These are phyloP conservation scores for Hystrix brachyura DNA, from an alignment of 2,113 vertebrate genomes.

Conservation along the genomic window DNA sequence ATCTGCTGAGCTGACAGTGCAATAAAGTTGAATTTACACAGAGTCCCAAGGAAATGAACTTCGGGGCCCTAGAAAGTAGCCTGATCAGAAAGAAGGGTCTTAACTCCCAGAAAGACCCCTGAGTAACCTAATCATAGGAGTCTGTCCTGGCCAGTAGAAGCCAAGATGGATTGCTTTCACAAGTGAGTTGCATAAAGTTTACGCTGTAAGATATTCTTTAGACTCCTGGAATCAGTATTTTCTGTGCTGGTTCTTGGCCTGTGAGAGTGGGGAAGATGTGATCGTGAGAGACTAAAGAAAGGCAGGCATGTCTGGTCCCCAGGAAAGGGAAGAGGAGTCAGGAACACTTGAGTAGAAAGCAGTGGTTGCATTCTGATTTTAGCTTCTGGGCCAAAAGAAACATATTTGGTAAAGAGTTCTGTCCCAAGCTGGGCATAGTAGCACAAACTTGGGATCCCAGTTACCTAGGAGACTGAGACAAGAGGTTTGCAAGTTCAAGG, in stretches of 20 bases:
- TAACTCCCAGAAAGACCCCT: not conserved
- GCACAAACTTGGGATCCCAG: not conserved
- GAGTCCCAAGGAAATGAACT: not conserved
- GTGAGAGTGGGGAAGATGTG: not conserved
- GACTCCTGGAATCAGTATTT: not conserved
- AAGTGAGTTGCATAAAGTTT: not conserved
- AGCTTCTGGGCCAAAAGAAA: not conserved
- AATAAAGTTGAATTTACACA: conserved; percentile 38
- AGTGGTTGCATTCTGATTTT: not conserved
- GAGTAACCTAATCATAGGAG: not conserved
- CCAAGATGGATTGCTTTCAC: not conserved
- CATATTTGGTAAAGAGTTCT: not conserved
- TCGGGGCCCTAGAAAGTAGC: not conserved
- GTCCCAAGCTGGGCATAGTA: not conserved
- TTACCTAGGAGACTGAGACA: not conserved
- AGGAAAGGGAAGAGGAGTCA: not conserved
- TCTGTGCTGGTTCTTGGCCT: not conserved
- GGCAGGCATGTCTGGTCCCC: not conserved
- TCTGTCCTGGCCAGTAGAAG: not conserved
- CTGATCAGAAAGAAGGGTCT: not conserved
- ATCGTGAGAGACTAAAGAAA: not conserved
- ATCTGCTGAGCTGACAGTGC: not conserved
- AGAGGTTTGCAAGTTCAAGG: not conserved
- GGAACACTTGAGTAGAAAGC: not conserved
- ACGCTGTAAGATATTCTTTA: not conserved